Evolutionary conservation across 2,113 vertebrate species (phyloP).

Genomic region (Aythya baeri): DNA sequence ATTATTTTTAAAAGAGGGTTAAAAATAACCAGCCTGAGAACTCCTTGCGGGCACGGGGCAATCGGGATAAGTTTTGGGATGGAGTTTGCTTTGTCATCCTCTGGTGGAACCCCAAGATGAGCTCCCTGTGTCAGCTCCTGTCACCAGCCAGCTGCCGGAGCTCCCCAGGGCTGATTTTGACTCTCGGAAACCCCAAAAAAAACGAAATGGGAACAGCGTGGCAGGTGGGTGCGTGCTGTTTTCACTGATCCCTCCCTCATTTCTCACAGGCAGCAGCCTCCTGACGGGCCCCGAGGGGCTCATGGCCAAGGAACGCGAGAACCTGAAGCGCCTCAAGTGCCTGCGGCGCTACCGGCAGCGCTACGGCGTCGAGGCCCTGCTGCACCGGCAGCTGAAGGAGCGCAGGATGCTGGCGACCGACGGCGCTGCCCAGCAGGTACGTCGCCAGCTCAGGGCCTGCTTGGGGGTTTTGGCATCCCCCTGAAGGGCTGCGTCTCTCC

Average conservation of each 20-base stretch:
- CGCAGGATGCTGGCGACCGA: slow-evolving; percentile 89
- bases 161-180: rapidly evolving
- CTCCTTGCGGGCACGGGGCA: rapidly evolving
- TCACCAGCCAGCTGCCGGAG: background rate
- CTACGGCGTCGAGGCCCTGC: slow-evolving; percentile 92
- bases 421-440: slow-evolving; percentile 84
- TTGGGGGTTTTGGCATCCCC: rapidly evolving
- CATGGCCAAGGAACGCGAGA: slow-evolving; percentile 91
- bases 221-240: background rate
- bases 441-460: background rate
- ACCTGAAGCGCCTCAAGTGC: slow-evolving; percentile 90
- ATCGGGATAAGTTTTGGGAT: background rate
- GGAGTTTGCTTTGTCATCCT: background rate
- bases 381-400: slow-evolving; percentile 92
- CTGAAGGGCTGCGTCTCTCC: background rate
- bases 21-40: rapidly evolving
- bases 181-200: background rate
- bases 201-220: rapidly evolving
- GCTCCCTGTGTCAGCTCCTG: background rate
- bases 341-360: slow-evolving; percentile 92
- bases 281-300: slow-evolving; percentile 91
- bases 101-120: rapidly evolving
- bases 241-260: background rate
- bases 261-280: slow-evolving; percentile 85
- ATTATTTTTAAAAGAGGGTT: background rate